These are phyloP conservation scores for Brachionus calyciflorus DNA, from an alignment of 1,140 invertebrate species.

Conservation along the genomic window DNA sequence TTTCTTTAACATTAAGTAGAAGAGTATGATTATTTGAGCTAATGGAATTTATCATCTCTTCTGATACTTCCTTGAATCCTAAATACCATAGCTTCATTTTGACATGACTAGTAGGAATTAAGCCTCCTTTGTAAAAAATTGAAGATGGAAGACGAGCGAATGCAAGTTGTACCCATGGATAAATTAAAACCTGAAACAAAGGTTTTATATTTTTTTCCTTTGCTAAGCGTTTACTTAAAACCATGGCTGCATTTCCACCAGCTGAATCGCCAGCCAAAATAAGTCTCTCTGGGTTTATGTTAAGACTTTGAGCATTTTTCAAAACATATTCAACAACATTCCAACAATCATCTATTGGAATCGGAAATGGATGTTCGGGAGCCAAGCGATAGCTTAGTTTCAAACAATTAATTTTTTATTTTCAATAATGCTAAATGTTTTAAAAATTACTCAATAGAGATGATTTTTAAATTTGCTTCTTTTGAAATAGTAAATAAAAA, in stretches of 20 bases:
- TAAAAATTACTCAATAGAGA: background rate
- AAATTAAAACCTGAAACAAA: conserved; percentile 21
- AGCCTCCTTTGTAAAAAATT: background rate
- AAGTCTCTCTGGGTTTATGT: background rate
- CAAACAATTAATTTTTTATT: background rate
- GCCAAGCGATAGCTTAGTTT: conserved; percentile 6
- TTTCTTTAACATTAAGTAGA: background rate
- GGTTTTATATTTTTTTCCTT: background rate
- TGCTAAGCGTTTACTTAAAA: background rate
- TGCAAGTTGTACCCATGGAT: conserved; percentile 29
- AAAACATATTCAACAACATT: background rate
- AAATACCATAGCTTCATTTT: conserved; percentile 27
- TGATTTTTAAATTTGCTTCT: background rate
- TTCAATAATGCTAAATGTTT: background rate
- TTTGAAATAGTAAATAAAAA: background rate
- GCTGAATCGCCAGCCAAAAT: conserved; percentile 27
- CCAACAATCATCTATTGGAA: background rate
- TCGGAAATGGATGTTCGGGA: conserved; percentile 38
- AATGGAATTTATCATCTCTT: background rate
- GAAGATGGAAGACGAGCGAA: background rate
- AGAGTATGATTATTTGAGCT: conserved; percentile 1
- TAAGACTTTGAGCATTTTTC: background rate
- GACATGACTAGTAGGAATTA: background rate
- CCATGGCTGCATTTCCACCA: conserved; percentile 2
- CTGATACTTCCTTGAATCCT: background rate